Percentiles rank a stretch among this genome's conserved stretches.
Conservation (phyloP, 1,140 invertebrate species). For the Listronotus bonariensis region DNA sequence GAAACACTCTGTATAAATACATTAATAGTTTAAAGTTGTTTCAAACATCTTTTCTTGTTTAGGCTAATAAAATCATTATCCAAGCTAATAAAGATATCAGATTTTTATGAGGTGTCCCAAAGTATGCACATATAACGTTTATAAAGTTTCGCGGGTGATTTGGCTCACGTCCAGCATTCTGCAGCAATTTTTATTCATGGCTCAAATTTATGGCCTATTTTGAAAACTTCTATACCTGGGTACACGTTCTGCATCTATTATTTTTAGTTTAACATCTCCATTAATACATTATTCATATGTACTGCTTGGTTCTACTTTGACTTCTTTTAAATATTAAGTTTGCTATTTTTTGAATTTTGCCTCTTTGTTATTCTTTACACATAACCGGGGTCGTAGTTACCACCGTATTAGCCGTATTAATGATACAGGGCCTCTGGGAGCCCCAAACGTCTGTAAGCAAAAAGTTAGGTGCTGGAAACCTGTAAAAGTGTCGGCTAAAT, state of each 20-base stretch:
- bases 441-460: too few relatives aligned
- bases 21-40: too few relatives aligned
- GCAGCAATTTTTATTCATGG: constrained; percentile 26
- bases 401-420: too few relatives aligned
- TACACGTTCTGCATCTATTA: constrained; percentile 32
- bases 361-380: too few relatives aligned
- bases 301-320: background rate
- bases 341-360: background rate
- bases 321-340: constrained; percentile 2
- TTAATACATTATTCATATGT: constrained; percentile 32
- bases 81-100: constrained; percentile 21
- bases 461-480: too few relatives aligned
- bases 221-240: constrained; percentile 17
- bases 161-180: constrained; percentile 20
- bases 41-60: too few relatives aligned
- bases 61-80: constrained; percentile 6
- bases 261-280: constrained; percentile 26
- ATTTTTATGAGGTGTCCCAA: constrained; percentile 10
- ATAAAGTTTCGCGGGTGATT: constrained; percentile 19
- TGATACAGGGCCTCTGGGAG: too few relatives aligned
- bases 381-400: too few relatives aligned
- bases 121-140: constrained; percentile 13
- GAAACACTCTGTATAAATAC: too few relatives aligned
- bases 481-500: too few relatives aligned
- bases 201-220: constrained; percentile 20